Base-by-base conservation (phyloP, 2,113 vertebrate species). In the Thermophis baileyi region DNA sequence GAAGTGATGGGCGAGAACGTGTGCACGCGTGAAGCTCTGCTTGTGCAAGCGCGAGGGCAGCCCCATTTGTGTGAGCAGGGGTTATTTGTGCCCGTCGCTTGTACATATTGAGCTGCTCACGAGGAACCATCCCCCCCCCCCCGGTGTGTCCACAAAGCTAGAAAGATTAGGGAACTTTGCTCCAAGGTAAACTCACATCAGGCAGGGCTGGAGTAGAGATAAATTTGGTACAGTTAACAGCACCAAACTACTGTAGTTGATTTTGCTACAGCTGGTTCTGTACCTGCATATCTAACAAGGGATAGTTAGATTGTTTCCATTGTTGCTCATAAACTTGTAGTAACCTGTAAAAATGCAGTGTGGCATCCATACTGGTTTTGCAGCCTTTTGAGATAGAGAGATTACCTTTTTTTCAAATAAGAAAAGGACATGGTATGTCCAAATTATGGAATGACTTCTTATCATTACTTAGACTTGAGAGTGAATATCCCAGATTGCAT, bases 131-230 rank as follows among this genome's bases (percentile, higher is more conserved):
- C 0, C 7, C 24, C 24, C 27, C 3, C 27, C 11, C 1, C 60
- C 27, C 0, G 0, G 1, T 1, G 12, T 0, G 30, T 6, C 63
- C 30, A 69, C 30, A 69, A n/a, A 69, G 1, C 60, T 4, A 16
- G 30, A 69, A 69, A n/a, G 30, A 6, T n/a, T 69, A 14, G 30
- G 12, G 30, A 69, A 69, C 63, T 16, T 4, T 35, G 63, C 63
- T 35, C 63, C 30, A 69, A 69, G 30, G 12, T 69, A 69, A 69
- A 69, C 30, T 69, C 30, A 63, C 12, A 63, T 35, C 35, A 81
- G n/a, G 16, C 69, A 22, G 35, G 69, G 35, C 3, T 22, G 18
- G 35, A 81, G 40, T 81, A 81, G 16, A 81, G 69, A 81, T 81
- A 81, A 20, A 81, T 81, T 81, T 40, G n/a, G 18, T 81, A 40